Base-by-base conservation (phyloP, 1,140 invertebrate species). In the Drosophila auraria region DNA sequence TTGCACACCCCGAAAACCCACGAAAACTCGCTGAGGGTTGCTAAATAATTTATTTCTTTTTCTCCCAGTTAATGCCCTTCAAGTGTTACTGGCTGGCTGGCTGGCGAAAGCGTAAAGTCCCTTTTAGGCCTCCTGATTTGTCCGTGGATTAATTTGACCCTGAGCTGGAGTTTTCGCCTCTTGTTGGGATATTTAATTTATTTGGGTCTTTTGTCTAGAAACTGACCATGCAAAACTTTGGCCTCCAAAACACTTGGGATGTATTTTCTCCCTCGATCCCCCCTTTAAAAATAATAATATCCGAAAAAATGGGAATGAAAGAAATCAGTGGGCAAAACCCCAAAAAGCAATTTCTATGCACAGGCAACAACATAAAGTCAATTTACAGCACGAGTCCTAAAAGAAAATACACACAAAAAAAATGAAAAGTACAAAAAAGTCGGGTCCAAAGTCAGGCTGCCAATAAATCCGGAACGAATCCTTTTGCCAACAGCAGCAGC, bases 381-480 rank as follows among this genome's bases (percentile, higher is more conserved):
- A 87, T 87, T 89, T 87, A 81, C 82, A 83, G 84, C 81, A 90
- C 86, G 81, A 65, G 83, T 64, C 76, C 40, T 38, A 15, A 49
- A 74, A 61, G 59, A 71, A 74, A 73, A 73, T 65, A 68, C 44
- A 72, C 53, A 44, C 14, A 60, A 20, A 23, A 42, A 12, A 66
- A 70, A 58, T 42, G 2, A 56, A 44, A 57, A 57, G 8, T 57
- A 44, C 20, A 40, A 36, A 63, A 65, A 38, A 49, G 61, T 50
- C 45, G 30, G 77, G 58, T 59, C 59, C 63, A 77, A 59, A 73
- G 70, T 73, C 47, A 49, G 68, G 56, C 78, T 90, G 79, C 87
- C 86, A 90, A 90, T 90, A 90, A 90, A 90, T 90, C 86, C 86
- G 86, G 77, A 90, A 90, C 86, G 86, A 90, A 90, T 90, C 86